A percentile compares a stretch with the other conserved stretches of the same genome.
phyloP scores from a whole-genome alignment of 2,888 invertebrate genomes.

The Kryphioiulus occultus region DNA sequence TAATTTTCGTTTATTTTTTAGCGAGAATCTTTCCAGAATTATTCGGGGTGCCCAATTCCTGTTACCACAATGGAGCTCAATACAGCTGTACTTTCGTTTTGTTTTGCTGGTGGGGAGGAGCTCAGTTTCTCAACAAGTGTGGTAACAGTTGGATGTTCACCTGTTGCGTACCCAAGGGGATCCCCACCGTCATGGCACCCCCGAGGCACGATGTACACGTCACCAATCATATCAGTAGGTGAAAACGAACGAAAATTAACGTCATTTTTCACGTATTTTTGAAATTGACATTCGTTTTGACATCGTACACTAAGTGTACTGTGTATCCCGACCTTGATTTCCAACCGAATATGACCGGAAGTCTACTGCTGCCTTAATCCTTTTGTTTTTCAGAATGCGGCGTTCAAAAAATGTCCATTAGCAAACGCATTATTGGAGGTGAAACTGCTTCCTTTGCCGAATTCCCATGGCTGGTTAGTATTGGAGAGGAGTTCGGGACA shows the following conservation, averaged over 20 bases:
- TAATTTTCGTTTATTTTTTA: neutral
- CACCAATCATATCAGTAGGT: conserved; percentile 43
- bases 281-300: neutral
- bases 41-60: conserved; percentile 53
- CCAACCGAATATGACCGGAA: neutral
- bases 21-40: conserved; percentile 54
- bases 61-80: conserved; percentile 57
- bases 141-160: conserved; percentile 67
- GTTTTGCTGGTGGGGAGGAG: conserved; percentile 79
- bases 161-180: conserved; percentile 68
- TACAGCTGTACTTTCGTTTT: conserved; percentile 74
- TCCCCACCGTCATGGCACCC: conserved; percentile 43
- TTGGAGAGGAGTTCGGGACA: neutral
- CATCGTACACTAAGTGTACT: no score
- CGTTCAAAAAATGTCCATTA: conserved; percentile 52
- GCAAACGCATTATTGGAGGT: conserved; percentile 55
- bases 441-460: conserved; percentile 53
- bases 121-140: conserved; percentile 70
- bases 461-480: conserved; percentile 55
- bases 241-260: neutral
- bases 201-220: conserved; percentile 43
- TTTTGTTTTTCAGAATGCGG: conserved; percentile 53
- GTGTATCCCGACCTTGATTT: no score
- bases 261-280: neutral
- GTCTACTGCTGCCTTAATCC: conserved; percentile 36